Base-by-base conservation (phyloP, 2,888 invertebrate genomes). In the Cynaeus angustus region DNA sequence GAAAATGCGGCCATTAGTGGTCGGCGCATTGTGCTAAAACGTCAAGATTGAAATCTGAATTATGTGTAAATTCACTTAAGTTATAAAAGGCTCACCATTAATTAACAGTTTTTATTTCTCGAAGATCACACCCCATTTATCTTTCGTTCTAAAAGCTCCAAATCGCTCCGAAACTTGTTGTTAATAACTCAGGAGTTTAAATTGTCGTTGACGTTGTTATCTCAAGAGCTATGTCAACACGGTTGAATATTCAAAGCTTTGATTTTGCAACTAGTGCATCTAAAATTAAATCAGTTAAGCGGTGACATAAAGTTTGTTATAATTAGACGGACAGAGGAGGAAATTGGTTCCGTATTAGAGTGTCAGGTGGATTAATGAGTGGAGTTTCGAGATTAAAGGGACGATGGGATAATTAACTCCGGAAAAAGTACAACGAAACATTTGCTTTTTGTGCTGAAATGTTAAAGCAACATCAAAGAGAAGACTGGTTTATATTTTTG, bases 1-100 rank as follows among this genome's bases (percentile, higher is more conserved):
- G 38, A 43, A 64, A 64, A 64, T 48, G 33, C 13, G 41, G 64
- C 53, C 65, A 65, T 65, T 65, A 65, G 53, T 53, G 65, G 53
- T 13, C 65, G 53, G 46, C 45, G 30, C 41, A 65, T 65, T 65
- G 53, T 65, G 53, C 53, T 65, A 55, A 65, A 65, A 53, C 45
- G 65, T 65, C 65, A 53, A 65, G 65, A 65, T 65, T 45, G 65
- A 65, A 65, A 65, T 65, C 65, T 65, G 53, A 65, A 55, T 65
- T 65, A 53, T 53, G 52, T 55, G 53, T 61, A 61, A 61, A 61
- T 28, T 61, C 46, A 14, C 59, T 61, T 61, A 46, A 33, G 48
- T 50, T 59, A 61, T 61, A 50, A 61, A 61, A 61, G 48, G 61
- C 37, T 9, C 41, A 28, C 61, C 61, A 61, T 61, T 30, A 61